These are phyloP conservation scores for Polyergus mexicanus DNA, from an alignment of 1,140 invertebrate genomes.

Conservation along the genomic window DNA sequence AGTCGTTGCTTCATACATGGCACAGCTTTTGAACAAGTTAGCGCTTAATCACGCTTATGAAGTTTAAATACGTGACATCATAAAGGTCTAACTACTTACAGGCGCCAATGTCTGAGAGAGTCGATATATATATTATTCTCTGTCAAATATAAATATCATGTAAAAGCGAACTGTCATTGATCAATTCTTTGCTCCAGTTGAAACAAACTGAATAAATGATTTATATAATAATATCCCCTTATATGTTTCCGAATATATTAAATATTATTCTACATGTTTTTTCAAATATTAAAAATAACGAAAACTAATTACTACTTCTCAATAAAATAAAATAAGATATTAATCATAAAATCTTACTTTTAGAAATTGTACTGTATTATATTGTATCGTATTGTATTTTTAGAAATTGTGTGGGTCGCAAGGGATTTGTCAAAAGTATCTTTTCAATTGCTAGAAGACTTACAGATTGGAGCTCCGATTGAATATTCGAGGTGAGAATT, in stretches of 20 bases:
- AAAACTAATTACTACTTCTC: background rate
- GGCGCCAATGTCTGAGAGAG: conserved; percentile 2
- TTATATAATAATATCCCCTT: background rate
- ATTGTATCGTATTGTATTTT: background rate
- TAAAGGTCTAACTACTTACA: conserved; percentile 37
- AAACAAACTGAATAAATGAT: background rate
- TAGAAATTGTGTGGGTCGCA: background rate
- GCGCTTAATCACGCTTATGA: conserved; percentile 29
- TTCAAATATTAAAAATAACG: background rate
- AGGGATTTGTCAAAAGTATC: background rate
- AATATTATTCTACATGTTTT: background rate
- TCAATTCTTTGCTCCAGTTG: background rate
- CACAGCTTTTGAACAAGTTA: conserved; percentile 22
- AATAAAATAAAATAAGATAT: conserved; percentile 7
- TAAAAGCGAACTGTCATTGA: background rate
- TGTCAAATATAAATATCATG: background rate
- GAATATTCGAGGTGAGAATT: background rate
- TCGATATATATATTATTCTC: background rate
- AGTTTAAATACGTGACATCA: conserved; percentile 26
- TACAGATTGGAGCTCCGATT: background rate
- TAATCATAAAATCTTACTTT: background rate
- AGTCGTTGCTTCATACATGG: conserved; percentile 1
- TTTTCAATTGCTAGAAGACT: background rate
- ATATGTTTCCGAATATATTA: background rate
- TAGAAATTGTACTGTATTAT: background rate